Conservation (phyloP, 1,140 invertebrate species). For the Papilio polyxenes region DNA sequence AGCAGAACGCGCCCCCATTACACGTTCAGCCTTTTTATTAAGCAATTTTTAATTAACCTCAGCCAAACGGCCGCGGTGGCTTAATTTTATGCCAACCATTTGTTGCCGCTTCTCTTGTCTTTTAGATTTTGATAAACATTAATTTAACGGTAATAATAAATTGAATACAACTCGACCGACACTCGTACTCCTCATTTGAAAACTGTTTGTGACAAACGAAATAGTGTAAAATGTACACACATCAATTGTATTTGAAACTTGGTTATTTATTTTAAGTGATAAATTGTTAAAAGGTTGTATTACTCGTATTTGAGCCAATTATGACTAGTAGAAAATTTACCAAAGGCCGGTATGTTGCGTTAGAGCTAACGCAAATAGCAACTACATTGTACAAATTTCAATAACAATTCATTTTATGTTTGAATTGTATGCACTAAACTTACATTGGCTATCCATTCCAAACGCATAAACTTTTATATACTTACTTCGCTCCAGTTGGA, state of each 20-base stretch:
- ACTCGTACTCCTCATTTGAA: not conserved
- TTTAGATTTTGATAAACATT: not conserved
- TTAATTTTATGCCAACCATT: not conserved
- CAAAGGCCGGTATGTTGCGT: not conserved
- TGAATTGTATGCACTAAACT: not conserved
- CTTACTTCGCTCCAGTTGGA: not conserved
- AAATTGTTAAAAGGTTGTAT: no score
- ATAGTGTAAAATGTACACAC: no score
- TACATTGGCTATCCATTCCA: not conserved
- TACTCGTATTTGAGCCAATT: no score
- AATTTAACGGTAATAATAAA: not conserved
- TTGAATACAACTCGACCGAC: not conserved
- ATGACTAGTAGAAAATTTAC: no score
- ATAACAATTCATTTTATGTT: not conserved
- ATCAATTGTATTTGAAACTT: no score
- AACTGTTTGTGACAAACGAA: no score
- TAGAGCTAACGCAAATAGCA: no score
- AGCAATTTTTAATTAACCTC: slow-evolving; percentile 33
- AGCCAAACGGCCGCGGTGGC: not conserved
- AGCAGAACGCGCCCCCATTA: not conserved
- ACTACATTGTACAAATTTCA: not conserved
- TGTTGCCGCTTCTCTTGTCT: not conserved
- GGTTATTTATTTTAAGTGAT: no score
- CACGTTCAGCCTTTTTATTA: slow-evolving; percentile 13
- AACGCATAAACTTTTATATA: not conserved